Base-by-base conservation (phyloP, 1,140 invertebrate species). In the Archivesica marissinica region DNA sequence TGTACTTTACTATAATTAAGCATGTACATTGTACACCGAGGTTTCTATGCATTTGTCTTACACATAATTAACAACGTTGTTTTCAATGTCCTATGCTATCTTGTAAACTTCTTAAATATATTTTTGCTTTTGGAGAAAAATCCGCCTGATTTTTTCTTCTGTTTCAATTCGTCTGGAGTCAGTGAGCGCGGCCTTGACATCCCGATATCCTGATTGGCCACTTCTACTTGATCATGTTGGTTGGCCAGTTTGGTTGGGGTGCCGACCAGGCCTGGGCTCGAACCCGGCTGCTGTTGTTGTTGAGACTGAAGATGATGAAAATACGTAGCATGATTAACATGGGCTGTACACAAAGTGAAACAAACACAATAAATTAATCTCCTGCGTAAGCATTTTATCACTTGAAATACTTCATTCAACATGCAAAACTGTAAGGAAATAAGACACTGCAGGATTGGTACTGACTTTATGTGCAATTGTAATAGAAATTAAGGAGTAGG, bases 41-140 rank as follows among this genome's bases (percentile, higher is more conserved):
- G n/a, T n/a, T n/a, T n/a, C n/a, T n/a, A n/a, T n/a, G n/a, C n/a
- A n/a, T n/a, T n/a, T n/a, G n/a, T n/a, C n/a, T n/a, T 44, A 44
- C 17, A 9, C 41, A 9, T 44, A 44, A 44, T 44, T 44, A 17
- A 9, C 17, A 11, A 54, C 50, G 17, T 7, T 54, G 50, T 54
- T 54, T 79, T 54, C 17, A 59, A 64, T 64, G 38, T 7, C 2
- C 30, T 28, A 9, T 64, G 85, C 87, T 91, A 93, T 89, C 91
- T 89, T 17, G 91, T 87, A 1, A 93, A 87, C 68, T 93, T 93
- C 68, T 93, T 93, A 44, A 93, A 90, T 54, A 93, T 93, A 76
- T 91, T 93, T 87, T 91, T 92, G 50, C 91, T 89, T 85, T 91
- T 92, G 44, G 89, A 90, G 25, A 93, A 87, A 56, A 93, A 80